Percentiles rank a stretch among this genome's conserved stretches.
Evolutionary conservation across 1,140 invertebrate species (phyloP).

Genomic region (Steinernema khuongi): DNA sequence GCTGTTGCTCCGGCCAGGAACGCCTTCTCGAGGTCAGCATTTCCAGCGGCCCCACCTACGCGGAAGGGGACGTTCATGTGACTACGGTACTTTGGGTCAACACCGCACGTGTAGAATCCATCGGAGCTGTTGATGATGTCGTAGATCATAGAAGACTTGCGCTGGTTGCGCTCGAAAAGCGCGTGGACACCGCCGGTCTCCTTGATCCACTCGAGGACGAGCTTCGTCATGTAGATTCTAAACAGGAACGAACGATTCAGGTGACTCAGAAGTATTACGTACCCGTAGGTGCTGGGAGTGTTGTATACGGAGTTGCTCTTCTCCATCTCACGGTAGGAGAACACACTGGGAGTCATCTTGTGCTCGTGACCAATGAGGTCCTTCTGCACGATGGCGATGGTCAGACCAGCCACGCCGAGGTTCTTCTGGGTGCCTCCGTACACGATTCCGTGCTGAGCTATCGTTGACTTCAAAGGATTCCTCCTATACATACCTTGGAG

Average conservation of each 20-base stretch:
- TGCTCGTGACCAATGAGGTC: slow-evolving; percentile 76
- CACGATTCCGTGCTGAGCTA: slow-evolving; percentile 79
- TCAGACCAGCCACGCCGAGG: slow-evolving; percentile 85
- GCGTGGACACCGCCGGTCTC: slow-evolving; percentile 70
- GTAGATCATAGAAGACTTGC: slow-evolving; percentile 77
- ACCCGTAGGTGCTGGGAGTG: slow-evolving; percentile 90
- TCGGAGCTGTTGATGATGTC: slow-evolving; percentile 76
- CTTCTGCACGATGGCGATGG: slow-evolving; percentile 83
- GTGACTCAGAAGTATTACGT: slow-evolving; percentile 58
- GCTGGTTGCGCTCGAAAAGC: slow-evolving; percentile 64
- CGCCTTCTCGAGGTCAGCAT: slow-evolving; percentile 76
- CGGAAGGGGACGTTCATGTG: slow-evolving; percentile 89
- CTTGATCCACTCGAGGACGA: slow-evolving; percentile 89
- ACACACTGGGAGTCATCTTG: slow-evolving; percentile 60
- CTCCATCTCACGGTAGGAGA: slow-evolving; percentile 77
- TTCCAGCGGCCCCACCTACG: slow-evolving; percentile 64
- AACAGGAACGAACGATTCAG: slow-evolving; percentile 54
- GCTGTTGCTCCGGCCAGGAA: slow-evolving; percentile 76
- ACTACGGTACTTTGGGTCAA: slow-evolving; percentile 62
- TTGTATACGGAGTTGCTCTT: slow-evolving; percentile 86
- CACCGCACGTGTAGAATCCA: slow-evolving; percentile 72
- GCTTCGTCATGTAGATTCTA: slow-evolving; percentile 85
- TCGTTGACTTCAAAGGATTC: too few species aligned
- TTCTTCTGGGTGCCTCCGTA: slow-evolving; percentile 97
- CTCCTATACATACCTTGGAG: slow-evolving; percentile 70